phyloP scores from a whole-genome alignment of 1,140 invertebrate species.

The Ectropis grisescens region DNA sequence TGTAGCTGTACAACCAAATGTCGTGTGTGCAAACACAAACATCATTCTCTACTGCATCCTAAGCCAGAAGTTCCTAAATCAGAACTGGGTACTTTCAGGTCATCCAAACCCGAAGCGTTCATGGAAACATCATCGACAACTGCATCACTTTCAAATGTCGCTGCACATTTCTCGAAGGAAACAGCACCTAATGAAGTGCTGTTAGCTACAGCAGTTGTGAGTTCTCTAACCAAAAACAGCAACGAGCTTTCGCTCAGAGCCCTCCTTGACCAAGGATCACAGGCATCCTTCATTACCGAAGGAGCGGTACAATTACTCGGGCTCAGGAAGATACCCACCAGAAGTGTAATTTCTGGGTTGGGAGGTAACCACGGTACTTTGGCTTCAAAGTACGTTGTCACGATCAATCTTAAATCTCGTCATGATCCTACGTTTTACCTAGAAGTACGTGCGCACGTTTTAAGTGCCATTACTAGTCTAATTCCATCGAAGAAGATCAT shows the following conservation, averaged over 20 bases:
- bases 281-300: conserved; percentile 3
- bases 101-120: background rate
- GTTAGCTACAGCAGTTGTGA: background rate
- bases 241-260: background rate
- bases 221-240: background rate
- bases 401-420: background rate
- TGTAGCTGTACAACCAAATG: background rate
- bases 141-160: background rate
- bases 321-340: too few relatives aligned
- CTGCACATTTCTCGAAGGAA: background rate
- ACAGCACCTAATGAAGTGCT: background rate
- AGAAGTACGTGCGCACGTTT: too few relatives aligned
- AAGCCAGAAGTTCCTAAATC: background rate
- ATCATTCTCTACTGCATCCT: conserved; percentile 1
- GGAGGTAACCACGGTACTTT: too few relatives aligned
- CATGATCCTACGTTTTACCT: conserved; percentile 1
- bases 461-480: too few relatives aligned
- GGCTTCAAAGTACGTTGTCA: background rate
- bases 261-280: background rate
- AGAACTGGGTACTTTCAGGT: background rate
- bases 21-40: background rate
- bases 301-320: too few relatives aligned
- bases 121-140: too few relatives aligned
- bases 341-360: too few relatives aligned
- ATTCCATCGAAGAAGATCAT: too few relatives aligned